Base-by-base conservation (phyloP, 2,888 invertebrate genomes). In the Strigamia crassipes region DNA sequence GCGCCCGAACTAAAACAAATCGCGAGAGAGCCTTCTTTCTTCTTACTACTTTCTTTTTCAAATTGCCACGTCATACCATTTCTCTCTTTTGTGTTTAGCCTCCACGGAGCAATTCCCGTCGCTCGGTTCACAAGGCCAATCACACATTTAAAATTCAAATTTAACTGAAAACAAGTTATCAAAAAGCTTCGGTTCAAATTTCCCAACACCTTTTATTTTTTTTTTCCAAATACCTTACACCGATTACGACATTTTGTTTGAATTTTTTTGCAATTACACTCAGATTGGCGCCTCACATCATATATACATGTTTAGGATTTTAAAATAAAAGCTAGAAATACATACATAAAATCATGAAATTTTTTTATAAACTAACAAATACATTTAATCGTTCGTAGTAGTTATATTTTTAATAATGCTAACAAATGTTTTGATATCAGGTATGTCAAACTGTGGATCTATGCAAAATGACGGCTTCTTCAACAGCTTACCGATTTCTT, bases 91-190 rank as follows among this genome's bases (percentile, higher is more conserved):
- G 56, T 56, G 18, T 56, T 5, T n/a, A 46, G 46, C 18, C 56
- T 56, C 56, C 18, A 18, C 21, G 18, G 56, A 18, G 56, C 18
- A 56, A 56, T 56, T 56, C 18, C n/a, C 18, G 56, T 18, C 18
- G 56, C n/a, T 18, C 56, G 56, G 9, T n/a, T 56, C 56, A 18
- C 18, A 18, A 18, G 56, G 18, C 56, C 56, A 18, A n/a, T 56
- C 18, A 9, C 51, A 51, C 15, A 56, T 56, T 56, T 56, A 56
- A 56, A 56, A 56, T 56, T 56, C 56, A 56, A 56, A 56, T 56
- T 51, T 56, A 56, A 56, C n/a, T 46, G 18, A 56, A 51, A 56
- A 56, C 18, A 56, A 56, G 56, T 56, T 56, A 56, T 56, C 56
- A 56, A 56, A 51, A 56, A 15, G 56, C 56, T n/a, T 56, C 3